phyloP scores from a whole-genome alignment of 2,797 vertebrate genomes.

The Girardinus metallicus region DNA sequence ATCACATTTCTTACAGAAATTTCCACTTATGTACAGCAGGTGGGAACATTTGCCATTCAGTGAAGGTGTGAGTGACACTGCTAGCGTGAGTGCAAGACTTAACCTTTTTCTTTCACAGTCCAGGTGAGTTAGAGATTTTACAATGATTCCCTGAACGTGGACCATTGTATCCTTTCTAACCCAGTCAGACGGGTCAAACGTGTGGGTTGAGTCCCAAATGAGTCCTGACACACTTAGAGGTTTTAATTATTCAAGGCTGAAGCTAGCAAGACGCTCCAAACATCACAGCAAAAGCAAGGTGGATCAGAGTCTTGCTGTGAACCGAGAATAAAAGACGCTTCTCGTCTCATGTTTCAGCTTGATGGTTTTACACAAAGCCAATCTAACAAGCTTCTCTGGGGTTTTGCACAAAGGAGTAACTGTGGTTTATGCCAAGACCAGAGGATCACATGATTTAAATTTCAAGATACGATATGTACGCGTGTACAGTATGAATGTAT shows the following conservation, averaged over 20 bases:
- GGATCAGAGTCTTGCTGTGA: slow-evolving; percentile 55
- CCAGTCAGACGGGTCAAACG: slow-evolving; percentile 55
- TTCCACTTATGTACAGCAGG: background rate
- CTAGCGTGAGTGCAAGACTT: background rate
- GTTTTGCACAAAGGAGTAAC: slow-evolving; percentile 42
- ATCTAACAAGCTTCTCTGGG: slow-evolving; percentile 68
- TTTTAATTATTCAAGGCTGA: slow-evolving; percentile 72
- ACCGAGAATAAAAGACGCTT: slow-evolving; percentile 54
- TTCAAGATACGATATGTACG: background rate
- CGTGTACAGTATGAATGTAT: slow-evolving; percentile 1
- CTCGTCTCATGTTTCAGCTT: slow-evolving; percentile 64
- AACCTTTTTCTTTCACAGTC: background rate
- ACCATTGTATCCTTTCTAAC: slow-evolving; percentile 32
- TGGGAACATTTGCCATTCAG: background rate
- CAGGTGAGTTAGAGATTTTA: slow-evolving; percentile 9
- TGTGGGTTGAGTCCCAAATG: slow-evolving; percentile 45
- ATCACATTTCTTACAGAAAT: background rate
- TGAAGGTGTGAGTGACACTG: background rate
- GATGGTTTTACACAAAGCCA: slow-evolving; percentile 68
- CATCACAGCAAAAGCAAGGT: slow-evolving; percentile 52
- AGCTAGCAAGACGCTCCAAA: slow-evolving; percentile 43
- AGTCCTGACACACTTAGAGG: slow-evolving; percentile 64
- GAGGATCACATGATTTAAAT: slow-evolving; percentile 22
- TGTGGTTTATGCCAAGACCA: slow-evolving; percentile 60
- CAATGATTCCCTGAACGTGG: slow-evolving; percentile 20